phyloP scores from a whole-genome alignment of 2,888 invertebrate species.

The Aphodius granarius region DNA sequence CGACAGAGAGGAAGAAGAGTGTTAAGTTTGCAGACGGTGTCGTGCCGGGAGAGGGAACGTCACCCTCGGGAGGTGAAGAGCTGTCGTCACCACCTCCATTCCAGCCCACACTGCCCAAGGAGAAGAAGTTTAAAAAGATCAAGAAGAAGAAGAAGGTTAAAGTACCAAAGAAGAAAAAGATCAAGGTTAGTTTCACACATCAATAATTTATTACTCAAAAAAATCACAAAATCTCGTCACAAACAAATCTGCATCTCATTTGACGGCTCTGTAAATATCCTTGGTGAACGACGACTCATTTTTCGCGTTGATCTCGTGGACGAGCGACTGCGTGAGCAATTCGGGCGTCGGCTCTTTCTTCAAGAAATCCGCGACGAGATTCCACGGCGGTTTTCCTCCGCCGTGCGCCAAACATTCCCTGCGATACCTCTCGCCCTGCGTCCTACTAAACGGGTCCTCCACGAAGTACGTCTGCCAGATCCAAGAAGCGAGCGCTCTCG shows the following conservation, averaged over 20 bases:
- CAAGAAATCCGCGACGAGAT: slow-evolving; percentile 78
- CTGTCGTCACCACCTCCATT: slow-evolving; percentile 62
- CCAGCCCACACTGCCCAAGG: slow-evolving; percentile 55
- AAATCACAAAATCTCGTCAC: neutral
- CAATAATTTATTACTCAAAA: slow-evolving; percentile 6
- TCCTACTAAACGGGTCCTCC: slow-evolving; percentile 72
- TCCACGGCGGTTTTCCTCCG: slow-evolving; percentile 81
- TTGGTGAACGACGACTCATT: slow-evolving; percentile 22
- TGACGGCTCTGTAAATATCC: slow-evolving; percentile 19
- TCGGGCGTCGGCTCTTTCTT: slow-evolving; percentile 74
- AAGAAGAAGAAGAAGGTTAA: slow-evolving; percentile 51
- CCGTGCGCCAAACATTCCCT: slow-evolving; percentile 81
- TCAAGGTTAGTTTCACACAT: slow-evolving; percentile 50
- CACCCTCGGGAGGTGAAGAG: slow-evolving; percentile 62
- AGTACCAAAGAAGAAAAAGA: slow-evolving; percentile 57
- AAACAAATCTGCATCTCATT: slow-evolving; percentile 8
- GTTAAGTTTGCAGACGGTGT: slow-evolving; percentile 66
- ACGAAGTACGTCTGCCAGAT: slow-evolving; percentile 91
- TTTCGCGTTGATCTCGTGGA: slow-evolving; percentile 68
- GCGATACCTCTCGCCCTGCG: slow-evolving; percentile 79
- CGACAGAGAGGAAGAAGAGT: slow-evolving; percentile 47
- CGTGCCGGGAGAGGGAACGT: slow-evolving; percentile 62
- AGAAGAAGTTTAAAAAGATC: slow-evolving; percentile 55
- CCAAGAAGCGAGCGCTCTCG: slow-evolving; percentile 88
- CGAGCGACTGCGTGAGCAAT: slow-evolving; percentile 77